phyloP scores from a whole-genome alignment of 2,797 vertebrate species.

The Cyprinella venusta region DNA sequence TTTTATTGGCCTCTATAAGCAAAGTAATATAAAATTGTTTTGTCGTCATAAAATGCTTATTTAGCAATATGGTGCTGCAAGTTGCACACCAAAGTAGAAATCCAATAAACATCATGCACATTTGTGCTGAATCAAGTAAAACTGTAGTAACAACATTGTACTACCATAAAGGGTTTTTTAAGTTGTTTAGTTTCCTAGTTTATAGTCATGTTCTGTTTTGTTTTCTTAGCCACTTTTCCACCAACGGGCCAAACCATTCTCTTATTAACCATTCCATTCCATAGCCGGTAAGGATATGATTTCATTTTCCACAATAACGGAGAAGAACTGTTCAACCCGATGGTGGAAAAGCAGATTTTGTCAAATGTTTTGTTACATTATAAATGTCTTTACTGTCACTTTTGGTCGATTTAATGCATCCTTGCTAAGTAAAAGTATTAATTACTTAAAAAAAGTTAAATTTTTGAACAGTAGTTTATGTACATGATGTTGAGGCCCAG shows the following conservation, averaged over 20 bases:
- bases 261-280: no score
- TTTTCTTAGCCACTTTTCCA: background rate
- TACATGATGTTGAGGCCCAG: background rate
- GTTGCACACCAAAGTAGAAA: background rate
- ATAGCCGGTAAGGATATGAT: no score
- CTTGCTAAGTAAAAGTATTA: background rate
- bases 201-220: background rate
- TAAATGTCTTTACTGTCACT: background rate
- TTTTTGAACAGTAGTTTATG: background rate
- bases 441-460: background rate
- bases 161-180: background rate
- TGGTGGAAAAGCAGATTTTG: no score
- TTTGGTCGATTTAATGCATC: background rate
- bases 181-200: background rate
- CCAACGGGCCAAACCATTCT: background rate
- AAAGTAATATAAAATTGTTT: constrained; percentile 27
- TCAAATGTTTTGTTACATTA: background rate
- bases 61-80: background rate
- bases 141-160: background rate
- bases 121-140: constrained; percentile 2
- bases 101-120: background rate
- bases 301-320: no score
- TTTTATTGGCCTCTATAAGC: constrained; percentile 84
- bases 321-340: no score
- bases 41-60: background rate